Evolutionary conservation across 2,113 vertebrate genomes (phyloP).

Genomic region (Siniperca knerii): DNA sequence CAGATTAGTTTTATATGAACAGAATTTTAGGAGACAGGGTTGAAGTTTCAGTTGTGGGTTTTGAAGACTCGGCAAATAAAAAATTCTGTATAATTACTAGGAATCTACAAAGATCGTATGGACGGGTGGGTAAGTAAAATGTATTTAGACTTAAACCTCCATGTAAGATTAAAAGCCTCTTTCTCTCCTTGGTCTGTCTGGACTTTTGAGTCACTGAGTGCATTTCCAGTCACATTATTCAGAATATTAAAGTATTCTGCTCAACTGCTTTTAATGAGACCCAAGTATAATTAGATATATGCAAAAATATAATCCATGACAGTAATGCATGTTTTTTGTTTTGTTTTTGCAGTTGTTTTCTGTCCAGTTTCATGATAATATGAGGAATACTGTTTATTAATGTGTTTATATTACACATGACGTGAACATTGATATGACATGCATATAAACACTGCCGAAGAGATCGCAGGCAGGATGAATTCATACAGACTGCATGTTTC

Average conservation of each 20-base stretch:
- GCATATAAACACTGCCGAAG: too few relatives aligned
- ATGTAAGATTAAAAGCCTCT: slow-evolving; percentile 17
- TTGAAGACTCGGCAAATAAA: not conserved
- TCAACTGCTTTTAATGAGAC: slow-evolving; percentile 26
- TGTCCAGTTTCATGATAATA: not conserved
- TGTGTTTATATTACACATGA: not conserved
- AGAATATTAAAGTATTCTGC: slow-evolving; percentile 21
- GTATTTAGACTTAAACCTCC: not conserved
- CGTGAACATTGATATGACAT: not conserved
- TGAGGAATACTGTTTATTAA: not conserved
- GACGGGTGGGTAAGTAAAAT: slow-evolving; percentile 31
- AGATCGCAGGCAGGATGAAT: not conserved
- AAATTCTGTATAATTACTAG: slow-evolving; percentile 5
- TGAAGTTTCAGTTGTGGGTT: not conserved
- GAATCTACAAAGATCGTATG: not conserved
- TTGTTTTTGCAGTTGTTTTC: not conserved
- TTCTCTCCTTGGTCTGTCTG: not conserved
- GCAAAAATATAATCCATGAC: not conserved
- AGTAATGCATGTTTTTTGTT: not conserved
- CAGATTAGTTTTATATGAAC: not conserved
- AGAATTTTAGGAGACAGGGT: not conserved
- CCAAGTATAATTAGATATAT: not conserved
- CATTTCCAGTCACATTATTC: slow-evolving; percentile 16
- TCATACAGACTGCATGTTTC: too few relatives aligned
- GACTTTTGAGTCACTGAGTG: not conserved